Conservation (phyloP, 2,113 vertebrate genomes). For the Sigmodon hispidus region DNA sequence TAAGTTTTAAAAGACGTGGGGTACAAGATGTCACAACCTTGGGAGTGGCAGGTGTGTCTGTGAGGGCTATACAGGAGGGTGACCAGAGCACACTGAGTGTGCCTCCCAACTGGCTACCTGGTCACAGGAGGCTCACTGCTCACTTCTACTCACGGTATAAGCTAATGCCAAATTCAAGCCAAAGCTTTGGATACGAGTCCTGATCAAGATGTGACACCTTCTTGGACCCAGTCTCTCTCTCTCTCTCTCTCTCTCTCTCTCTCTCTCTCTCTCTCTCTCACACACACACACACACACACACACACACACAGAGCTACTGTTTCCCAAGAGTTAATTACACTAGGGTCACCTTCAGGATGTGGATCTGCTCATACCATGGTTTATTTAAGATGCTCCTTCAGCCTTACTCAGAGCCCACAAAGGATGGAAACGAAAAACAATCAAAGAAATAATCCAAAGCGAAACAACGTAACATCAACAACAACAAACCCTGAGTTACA, state of each 20-base stretch:
- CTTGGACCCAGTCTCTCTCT: no score
- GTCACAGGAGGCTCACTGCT: background rate
- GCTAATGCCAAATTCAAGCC: background rate
- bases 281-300: no score
- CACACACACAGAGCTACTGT: rapidly evolving
- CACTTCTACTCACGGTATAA: rapidly evolving
- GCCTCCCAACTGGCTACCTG: rapidly evolving
- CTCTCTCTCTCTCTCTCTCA: no score
- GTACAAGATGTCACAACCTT: background rate
- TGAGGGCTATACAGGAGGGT: rapidly evolving
- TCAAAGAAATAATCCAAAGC: background rate
- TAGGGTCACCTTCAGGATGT: rapidly evolving
- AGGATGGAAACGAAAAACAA: background rate
- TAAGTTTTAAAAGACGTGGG: background rate
- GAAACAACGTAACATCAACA: background rate
- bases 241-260: no score
- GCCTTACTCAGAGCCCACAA: background rate
- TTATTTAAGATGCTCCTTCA: background rate
- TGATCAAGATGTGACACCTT: rapidly evolving
- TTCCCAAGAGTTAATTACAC: rapidly evolving
- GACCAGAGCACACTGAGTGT: rapidly evolving
- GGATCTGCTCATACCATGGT: rapidly evolving
- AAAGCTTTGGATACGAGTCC: background rate
- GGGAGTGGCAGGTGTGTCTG: background rate
- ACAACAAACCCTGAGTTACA: background rate